These are phyloP conservation scores for Eupithecia centaureata DNA, from an alignment of 2,888 invertebrate species.

Conservation along the genomic window DNA sequence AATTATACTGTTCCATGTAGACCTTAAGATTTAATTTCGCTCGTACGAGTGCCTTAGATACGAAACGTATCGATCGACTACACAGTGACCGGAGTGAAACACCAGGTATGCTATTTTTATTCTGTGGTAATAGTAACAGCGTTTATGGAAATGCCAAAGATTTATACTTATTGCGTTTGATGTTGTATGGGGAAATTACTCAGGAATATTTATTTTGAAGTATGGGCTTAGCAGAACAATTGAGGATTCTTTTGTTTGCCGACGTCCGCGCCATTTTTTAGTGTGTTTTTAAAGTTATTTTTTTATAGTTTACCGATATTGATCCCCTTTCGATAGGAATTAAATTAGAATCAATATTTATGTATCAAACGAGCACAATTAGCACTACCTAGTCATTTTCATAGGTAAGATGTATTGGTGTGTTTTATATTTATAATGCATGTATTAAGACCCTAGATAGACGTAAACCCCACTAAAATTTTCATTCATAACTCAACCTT, in stretches of 20 bases:
- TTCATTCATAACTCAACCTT: neutral
- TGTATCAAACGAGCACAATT: neutral
- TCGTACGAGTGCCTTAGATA: neutral
- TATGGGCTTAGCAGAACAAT: slow-evolving; percentile 15
- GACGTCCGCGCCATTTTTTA: slow-evolving; percentile 4
- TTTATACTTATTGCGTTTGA: slow-evolving; percentile 68
- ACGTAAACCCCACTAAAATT: neutral
- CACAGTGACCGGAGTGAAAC: neutral
- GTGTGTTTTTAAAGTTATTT: slow-evolving; percentile 4
- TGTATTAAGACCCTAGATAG: neutral
- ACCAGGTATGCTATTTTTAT: slow-evolving; percentile 8
- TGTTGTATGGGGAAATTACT: slow-evolving; percentile 53
- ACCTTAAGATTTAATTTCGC: neutral
- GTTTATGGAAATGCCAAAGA: slow-evolving; percentile 67
- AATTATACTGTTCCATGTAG: neutral
- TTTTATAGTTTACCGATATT: neutral
- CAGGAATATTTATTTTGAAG: slow-evolving; percentile 41
- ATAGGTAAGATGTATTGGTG: neutral
- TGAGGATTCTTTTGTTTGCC: slow-evolving; percentile 23
- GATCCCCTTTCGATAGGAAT: neutral
- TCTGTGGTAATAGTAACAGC: slow-evolving; percentile 61
- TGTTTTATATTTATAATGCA: neutral
- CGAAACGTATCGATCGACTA: neutral
- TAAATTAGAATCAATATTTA: neutral
- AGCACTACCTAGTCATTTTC: neutral